Evolutionary conservation across 2,113 vertebrate genomes (phyloP).

Genomic region (Tichodroma muraria): DNA sequence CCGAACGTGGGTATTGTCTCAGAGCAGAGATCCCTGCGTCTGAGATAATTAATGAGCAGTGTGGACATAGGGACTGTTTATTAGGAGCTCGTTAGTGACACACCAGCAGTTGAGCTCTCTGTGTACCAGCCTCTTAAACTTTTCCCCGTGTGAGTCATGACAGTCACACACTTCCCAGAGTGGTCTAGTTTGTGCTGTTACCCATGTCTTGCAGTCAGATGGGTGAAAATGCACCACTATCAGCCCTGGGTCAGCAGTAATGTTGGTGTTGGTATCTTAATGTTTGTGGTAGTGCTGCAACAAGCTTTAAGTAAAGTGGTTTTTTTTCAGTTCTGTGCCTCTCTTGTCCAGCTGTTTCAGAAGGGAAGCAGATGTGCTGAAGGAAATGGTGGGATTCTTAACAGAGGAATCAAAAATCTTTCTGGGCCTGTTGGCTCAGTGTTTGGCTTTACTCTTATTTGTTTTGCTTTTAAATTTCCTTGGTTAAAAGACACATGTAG

Average conservation of each 20-base stretch:
- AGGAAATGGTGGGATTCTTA: background rate
- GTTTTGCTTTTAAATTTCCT: background rate
- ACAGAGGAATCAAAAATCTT: background rate
- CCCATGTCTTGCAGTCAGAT: background rate
- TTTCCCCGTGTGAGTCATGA: background rate
- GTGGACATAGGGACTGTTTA: background rate
- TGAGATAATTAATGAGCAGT: background rate
- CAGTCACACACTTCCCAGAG: background rate
- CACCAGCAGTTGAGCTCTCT: background rate
- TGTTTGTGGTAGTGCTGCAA: background rate
- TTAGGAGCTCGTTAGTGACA: background rate
- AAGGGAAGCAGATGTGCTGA: background rate
- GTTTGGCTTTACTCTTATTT: background rate
- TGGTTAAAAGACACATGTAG: background rate
- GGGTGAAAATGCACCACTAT: background rate
- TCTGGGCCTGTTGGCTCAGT: background rate
- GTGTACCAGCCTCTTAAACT: background rate
- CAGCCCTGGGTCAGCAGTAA: background rate
- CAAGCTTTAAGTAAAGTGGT: background rate
- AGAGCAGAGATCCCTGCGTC: background rate
- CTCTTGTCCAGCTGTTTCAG: background rate
- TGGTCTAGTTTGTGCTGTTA: background rate
- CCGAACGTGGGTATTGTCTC: background rate
- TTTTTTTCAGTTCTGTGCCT: background rate
- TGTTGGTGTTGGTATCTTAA: background rate